These are phyloP conservation scores for Cranoglanis bouderius DNA, from an alignment of 2,113 vertebrate genomes.

Conservation along the genomic window DNA sequence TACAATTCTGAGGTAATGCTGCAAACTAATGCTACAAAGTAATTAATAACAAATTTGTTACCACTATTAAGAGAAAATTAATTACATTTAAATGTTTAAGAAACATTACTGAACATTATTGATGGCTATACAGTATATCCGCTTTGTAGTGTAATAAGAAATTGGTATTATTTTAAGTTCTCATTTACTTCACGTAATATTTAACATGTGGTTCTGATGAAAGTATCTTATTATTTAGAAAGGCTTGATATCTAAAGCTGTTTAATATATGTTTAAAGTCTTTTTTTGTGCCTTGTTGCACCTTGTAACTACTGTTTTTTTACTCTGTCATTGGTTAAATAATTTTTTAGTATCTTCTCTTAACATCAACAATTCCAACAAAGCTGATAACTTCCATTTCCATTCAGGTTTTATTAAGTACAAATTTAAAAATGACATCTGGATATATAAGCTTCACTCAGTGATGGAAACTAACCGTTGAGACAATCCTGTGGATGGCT, in stretches of 20 bases:
- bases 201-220: not conserved
- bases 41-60: not conserved
- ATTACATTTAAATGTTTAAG: not conserved
- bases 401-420: not conserved
- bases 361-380: not conserved
- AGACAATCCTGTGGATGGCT: constrained; percentile 83
- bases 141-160: not conserved
- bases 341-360: not conserved
- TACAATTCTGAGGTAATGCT: not conserved
- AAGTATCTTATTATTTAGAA: not conserved
- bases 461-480: constrained; percentile 72
- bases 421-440: not conserved
- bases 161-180: not conserved
- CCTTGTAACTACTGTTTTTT: not conserved
- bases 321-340: not conserved
- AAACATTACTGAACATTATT: not conserved
- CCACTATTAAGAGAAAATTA: not conserved
- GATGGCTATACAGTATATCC: not conserved
- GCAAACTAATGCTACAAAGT: not conserved
- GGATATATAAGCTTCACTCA: not conserved
- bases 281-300: not conserved
- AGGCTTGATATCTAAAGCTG: not conserved
- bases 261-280: too few relatives aligned
- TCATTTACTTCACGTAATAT: not conserved
- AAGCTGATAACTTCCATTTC: not conserved